Evolutionary conservation across 2,888 invertebrate species (phyloP).

Genomic region (Stenoptilia bipunctidactyla): DNA sequence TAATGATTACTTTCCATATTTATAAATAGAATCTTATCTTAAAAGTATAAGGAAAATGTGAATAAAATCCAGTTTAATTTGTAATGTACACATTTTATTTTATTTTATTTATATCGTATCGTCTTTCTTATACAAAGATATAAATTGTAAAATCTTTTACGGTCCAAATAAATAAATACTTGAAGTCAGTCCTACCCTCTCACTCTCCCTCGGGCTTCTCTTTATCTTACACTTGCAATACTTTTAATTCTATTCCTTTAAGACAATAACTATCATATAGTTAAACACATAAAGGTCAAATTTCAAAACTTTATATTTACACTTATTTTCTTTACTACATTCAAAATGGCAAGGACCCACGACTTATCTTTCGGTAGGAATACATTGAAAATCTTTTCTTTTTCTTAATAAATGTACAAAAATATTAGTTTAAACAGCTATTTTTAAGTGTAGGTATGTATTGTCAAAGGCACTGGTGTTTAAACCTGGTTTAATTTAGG

Average conservation of each 20-base stretch:
- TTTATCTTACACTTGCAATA: constrained; percentile 40
- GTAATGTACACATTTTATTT: constrained; percentile 69
- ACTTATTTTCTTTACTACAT: too few species aligned
- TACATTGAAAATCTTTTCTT: constrained; percentile 38
- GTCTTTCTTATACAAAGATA: constrained; percentile 67
- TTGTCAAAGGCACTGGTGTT: constrained; percentile 67
- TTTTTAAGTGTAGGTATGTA: constrained; percentile 64
- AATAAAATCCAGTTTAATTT: constrained; percentile 51
- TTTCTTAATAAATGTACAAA: constrained; percentile 53
- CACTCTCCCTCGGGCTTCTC: constrained; percentile 57
- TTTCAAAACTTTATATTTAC: too few species aligned
- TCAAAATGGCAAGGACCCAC: constrained; percentile 14
- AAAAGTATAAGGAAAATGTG: too few species aligned
- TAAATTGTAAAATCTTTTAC: constrained; percentile 67
- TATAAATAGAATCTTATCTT: too few species aligned
- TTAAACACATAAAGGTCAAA: too few species aligned
- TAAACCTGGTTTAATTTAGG: constrained; percentile 24
- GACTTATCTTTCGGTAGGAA: constrained; percentile 18
- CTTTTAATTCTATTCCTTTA: constrained; percentile 22
- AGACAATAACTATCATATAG: constrained; percentile 8
- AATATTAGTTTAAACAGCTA: constrained; percentile 45
- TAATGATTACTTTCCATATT: too few species aligned
- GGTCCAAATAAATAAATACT: constrained; percentile 68
- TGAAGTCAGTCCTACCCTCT: constrained; percentile 46
- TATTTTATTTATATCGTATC: constrained; percentile 70